Base-by-base conservation (phyloP, 37 sponge, comb jelly and placozoan species). In the Haliclona indistincta region DNA sequence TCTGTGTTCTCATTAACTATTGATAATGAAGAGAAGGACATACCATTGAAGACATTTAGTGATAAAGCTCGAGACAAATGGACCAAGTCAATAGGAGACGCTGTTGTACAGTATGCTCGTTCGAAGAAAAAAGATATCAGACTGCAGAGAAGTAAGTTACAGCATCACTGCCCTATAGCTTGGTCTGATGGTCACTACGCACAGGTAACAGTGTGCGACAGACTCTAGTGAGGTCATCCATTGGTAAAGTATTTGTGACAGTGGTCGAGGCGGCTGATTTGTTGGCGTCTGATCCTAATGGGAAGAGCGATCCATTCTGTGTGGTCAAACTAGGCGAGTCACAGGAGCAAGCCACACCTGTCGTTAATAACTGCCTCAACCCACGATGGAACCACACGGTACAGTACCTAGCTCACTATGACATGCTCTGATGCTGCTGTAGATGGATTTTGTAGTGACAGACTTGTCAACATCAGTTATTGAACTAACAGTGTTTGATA, bases 351-450 rank as follows among this genome's bases (percentile, higher is more conserved):
- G 65, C 54, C 34, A 90, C 95, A 15, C 72, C 71, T 20, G 88
- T 81, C 43, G 64, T 83, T n/a, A 55, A 43, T 0, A 38, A 55
- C 56, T 67, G 76, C 28, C 76, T 86, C 43, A 90, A 76, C 53
- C 95, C 95, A 3, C 78, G 74, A 56, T 94, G 92, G 95, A 90
- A 94, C 47, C 34, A 43, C 37, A 83, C 44, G 64, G 95, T 94
- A 22, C 29, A 81, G 42, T 38, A 38, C 34, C 43, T 29, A 2
- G 15, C 13, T 17, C 15, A 47, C 51, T 47, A 47, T 47, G 13
- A 47, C 13, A 20, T 53, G 8, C 52, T 65, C 15, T 65, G 6
- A 39, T 38, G 4, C 28, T 65, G 11, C 30, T 34, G 13, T 53
- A 89, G 94, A 71, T 89, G 79, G 54, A 45, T 7, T 93, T 93